Evolutionary conservation across 2,888 invertebrate genomes (phyloP), one percentile per base, ranked within the genome.

Genomic region (Heliconius cydno): DNA sequence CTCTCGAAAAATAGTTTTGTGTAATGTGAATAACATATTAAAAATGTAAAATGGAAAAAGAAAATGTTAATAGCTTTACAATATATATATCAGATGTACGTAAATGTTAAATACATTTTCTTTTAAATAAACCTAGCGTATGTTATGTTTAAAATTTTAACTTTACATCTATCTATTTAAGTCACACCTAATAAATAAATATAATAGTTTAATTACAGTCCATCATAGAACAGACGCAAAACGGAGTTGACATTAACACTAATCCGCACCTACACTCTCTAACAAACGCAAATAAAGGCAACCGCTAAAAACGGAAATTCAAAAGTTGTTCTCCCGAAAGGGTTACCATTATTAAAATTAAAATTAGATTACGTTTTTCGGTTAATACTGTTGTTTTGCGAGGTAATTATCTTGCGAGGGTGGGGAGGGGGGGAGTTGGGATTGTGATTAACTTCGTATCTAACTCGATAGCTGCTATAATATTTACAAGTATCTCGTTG

Each of bases 331-430:
- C 84, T 87, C 88, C 87, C 88, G 84, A 87, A 88, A 88, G 87
- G 90, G 88, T 89, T 88, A 86, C 88, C 88, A 91, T 91, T 91
- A 93, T 92, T 92, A 92, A 92, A 92, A 93, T 92, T 92, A 92
- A 92, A 93, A 92, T 93, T 92, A 91, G 90, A 93, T 93, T 91
- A 91, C 87, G 90, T 91, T 92, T 93, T 92, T 92, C 91, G 90
- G 88, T 88, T 90, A 90, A 90, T 87, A 87, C 89, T 88, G 89
- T 86, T 88, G 91, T 90, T 91, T 91, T 89, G 88, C 88, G 87
- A 85, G 87, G 89, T 93, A 92, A 93, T 94, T 92, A 92, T 86
- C 88, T 88, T 86, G 87, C 88, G 87, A 88, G 86, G 86, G 83
- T 83, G 83, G 86, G 85, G 83, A 84, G 86, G 86, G 87, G 89